These are phyloP conservation scores for Lagothrix lagotricha DNA, from an alignment of 2,797 vertebrate species.

Conservation along the genomic window DNA sequence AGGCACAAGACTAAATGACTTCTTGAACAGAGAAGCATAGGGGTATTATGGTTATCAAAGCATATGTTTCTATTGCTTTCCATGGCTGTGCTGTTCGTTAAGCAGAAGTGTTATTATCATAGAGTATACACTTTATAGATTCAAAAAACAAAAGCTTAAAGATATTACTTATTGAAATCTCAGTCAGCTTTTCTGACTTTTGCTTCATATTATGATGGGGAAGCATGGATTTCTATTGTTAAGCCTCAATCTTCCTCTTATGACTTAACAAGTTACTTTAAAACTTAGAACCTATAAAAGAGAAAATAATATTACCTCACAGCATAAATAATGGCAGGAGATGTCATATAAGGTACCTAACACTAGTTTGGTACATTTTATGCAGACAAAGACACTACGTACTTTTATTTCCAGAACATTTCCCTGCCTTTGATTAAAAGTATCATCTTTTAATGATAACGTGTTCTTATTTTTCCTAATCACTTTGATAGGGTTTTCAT, in stretches of 20 bases:
- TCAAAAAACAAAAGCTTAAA: not conserved
- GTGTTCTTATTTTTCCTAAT: not conserved
- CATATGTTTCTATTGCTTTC: not conserved
- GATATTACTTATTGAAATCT: not conserved
- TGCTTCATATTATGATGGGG: not conserved
- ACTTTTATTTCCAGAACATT: not conserved
- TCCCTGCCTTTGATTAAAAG: not conserved
- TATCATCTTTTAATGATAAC: not conserved
- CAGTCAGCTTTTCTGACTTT: not conserved
- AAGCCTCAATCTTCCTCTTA: not conserved
- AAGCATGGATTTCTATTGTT: not conserved
- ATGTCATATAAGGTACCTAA: not conserved
- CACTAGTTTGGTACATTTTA: not conserved
- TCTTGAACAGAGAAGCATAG: not conserved
- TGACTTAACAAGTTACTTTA: not conserved
- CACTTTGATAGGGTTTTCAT: not conserved
- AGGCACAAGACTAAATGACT: not conserved
- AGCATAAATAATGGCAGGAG: not conserved
- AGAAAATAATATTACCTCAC: not conserved
- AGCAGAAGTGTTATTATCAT: not conserved
- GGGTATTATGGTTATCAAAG: not conserved
- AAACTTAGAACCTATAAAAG: not conserved
- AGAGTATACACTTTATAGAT: not conserved
- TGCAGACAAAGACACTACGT: not conserved
- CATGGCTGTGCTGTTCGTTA: not conserved